Conservation (phyloP, 2,888 invertebrate species). For the Phyllotreta striolata region DNA sequence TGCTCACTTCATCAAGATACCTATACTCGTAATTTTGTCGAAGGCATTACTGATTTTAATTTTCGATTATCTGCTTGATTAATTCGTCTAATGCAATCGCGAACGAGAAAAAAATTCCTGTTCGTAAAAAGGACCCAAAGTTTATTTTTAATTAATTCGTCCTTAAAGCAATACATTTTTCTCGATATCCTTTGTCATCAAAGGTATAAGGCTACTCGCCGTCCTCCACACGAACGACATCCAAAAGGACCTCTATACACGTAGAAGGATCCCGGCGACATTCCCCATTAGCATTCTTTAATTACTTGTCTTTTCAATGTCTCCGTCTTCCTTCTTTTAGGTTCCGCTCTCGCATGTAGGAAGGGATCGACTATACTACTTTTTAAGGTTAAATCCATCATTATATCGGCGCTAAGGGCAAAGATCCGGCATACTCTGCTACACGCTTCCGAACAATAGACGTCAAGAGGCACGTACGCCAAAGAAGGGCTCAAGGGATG, state of each 20-base stretch:
- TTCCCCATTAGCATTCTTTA: constrained; percentile 40
- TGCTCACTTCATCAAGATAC: constrained; percentile 23
- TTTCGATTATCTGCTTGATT: no score
- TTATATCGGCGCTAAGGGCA: constrained; percentile 60
- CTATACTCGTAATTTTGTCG: no score
- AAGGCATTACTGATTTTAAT: no score
- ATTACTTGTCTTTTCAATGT: constrained; percentile 37
- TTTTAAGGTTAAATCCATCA: constrained; percentile 59
- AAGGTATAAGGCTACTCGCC: constrained; percentile 7
- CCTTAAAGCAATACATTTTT: not conserved
- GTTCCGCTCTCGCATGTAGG: constrained; percentile 26
- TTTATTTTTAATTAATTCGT: no score
- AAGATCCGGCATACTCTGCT: constrained; percentile 58
- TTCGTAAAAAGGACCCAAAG: not conserved
- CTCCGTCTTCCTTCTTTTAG: constrained; percentile 29
- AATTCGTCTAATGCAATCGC: not conserved
- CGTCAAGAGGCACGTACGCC: constrained; percentile 61
- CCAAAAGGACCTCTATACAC: constrained; percentile 5
- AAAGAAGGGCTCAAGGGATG: constrained; percentile 51
- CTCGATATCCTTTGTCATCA: constrained; percentile 23
- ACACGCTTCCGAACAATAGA: constrained; percentile 62
- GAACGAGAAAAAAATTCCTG: not conserved
- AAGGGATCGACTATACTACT: constrained; percentile 35
- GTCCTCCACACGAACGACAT: constrained; percentile 12
- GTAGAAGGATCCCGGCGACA: constrained; percentile 18